Evolutionary conservation across 2,888 invertebrate genomes (phyloP), one percentile per base, ranked within the genome.

Genomic region (Drosophila cognata): DNA sequence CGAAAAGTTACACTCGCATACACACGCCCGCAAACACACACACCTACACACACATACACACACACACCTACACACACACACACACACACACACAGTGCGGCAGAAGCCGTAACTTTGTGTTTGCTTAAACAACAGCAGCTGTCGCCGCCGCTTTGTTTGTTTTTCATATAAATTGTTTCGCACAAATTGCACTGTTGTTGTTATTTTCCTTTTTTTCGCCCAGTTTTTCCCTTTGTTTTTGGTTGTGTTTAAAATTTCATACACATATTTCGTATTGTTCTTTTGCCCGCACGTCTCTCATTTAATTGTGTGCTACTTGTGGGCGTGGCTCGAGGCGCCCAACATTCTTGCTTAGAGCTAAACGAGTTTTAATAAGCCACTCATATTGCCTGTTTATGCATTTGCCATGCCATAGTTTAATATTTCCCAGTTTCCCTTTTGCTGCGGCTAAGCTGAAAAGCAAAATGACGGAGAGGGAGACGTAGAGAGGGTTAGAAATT

Each of bases 61-160:
- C n/a, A 28, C 11, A 63, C 21, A 21, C 7, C n/a, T n/a, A n/a
- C n/a, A 48, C 35, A 48, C 50, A 50, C 36, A 21, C n/a, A 28
- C 11, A 63, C 21, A 21, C 7, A 29, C 21, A 33, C n/a, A 8
- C 21, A 33, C 31, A 50, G 43, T 43, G 69, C 7, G 60, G 31
- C 60, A n/a, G 60, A 69, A 77, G 50, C 56, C 53, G 77, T 78
- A 84, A 89, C 80, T 89, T 89, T 79, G 74, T 88, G 83, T 84
- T 87, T 88, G 82, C 79, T 85, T 88, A 80, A 79, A 82, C 74
- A 83, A 82, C 74, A 83, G 79, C 85, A 83, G 85, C 88, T 85
- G 88, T 71, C 70, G 72, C 71, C 62, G 60, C 38, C 69, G 67
- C 64, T 72, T 70, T 77, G 82, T 84, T 81, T 69, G 71, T 55